Evolutionary conservation across 2,113 vertebrate species (phyloP).

Genomic region (Maccullochella peelii): DNA sequence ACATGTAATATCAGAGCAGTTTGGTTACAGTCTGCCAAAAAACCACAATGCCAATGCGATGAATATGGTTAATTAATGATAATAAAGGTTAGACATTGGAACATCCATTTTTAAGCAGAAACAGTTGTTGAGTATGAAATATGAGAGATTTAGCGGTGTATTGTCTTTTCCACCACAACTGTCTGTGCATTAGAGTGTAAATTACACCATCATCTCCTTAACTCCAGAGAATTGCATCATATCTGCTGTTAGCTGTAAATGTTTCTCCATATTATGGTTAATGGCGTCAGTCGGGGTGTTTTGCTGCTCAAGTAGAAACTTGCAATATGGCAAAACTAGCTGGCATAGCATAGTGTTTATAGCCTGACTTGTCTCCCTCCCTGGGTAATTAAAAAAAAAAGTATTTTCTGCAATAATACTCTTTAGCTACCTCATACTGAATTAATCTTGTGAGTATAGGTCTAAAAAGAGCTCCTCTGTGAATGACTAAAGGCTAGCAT

Average conservation of each 20-base stretch:
- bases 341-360: not conserved
- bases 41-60: not conserved
- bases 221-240: not conserved
- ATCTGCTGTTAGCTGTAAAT: conserved; percentile 20
- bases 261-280: conserved; percentile 22
- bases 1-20: not conserved
- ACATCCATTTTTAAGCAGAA: not conserved
- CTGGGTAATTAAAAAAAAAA: not conserved
- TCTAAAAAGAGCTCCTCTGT: not conserved
- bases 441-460: not conserved
- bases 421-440: not conserved
- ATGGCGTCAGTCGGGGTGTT: conserved; percentile 2
- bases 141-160: not conserved
- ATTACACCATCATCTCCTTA: not conserved
- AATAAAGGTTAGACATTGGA: not conserved
- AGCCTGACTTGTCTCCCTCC: not conserved
- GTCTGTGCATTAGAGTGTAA: conserved; percentile 4
- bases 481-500: not conserved
- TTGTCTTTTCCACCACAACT: not conserved
- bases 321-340: not conserved
- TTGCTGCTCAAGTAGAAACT: not conserved
- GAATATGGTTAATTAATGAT: not conserved
- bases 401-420: not conserved
- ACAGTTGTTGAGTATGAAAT: conserved; percentile 11
- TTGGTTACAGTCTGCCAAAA: not conserved